Percentiles rank a stretch among this genome's conserved stretches.
phyloP scores from a whole-genome alignment of 2,888 invertebrate genomes.

The Harpalus rubripes region DNA sequence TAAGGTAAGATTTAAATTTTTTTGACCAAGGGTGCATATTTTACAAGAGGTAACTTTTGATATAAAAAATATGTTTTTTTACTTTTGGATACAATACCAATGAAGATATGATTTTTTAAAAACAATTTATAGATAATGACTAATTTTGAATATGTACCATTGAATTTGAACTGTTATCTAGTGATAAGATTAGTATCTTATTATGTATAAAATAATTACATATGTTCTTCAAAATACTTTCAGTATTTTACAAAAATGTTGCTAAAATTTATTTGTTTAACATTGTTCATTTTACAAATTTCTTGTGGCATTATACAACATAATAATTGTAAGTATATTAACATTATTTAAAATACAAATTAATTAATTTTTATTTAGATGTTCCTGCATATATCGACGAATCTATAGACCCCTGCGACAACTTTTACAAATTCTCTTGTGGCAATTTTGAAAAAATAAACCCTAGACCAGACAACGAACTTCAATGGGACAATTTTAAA shows the following conservation, averaged over 20 bases:
- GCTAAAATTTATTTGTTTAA: background rate
- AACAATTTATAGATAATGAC: too few species aligned
- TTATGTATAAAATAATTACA: background rate
- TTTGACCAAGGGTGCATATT: too few species aligned
- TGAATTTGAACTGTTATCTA: background rate
- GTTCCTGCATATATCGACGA: constrained; percentile 75
- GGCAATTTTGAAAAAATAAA: constrained; percentile 77
- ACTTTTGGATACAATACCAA: too few species aligned
- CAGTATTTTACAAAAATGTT: constrained; percentile 6
- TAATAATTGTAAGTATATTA: background rate
- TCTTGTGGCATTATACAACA: background rate
- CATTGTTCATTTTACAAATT: background rate
- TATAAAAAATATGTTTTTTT: too few species aligned
- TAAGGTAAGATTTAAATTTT: too few species aligned
- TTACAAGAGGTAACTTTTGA: too few species aligned
- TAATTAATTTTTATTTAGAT: constrained; percentile 70
- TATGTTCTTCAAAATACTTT: background rate
- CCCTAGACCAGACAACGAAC: constrained; percentile 74
- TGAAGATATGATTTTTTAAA: too few species aligned
- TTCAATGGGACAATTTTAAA: constrained; percentile 76
- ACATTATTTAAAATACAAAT: background rate
- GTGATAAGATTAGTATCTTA: background rate
- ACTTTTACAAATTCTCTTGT: constrained; percentile 78
- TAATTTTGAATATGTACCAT: background rate
- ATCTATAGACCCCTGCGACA: constrained; percentile 76